Evolutionary conservation across 2,888 invertebrate genomes (phyloP).

Genomic region (Microctonus hyperodae): DNA sequence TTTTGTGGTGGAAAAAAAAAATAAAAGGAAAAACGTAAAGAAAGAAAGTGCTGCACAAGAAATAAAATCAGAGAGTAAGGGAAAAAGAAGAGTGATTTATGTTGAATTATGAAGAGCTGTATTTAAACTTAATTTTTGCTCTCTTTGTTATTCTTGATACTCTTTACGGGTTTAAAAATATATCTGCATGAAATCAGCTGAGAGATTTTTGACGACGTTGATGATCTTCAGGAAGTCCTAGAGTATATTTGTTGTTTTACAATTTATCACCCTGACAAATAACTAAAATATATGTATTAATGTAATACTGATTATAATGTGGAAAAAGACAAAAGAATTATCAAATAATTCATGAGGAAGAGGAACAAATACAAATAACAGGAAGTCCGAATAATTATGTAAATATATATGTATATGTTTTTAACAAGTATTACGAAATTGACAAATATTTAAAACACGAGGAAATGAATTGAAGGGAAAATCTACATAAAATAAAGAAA

Average conservation of each 20-base stretch:
- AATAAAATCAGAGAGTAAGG: slow-evolving; percentile 14
- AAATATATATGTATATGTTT: slow-evolving; percentile 21
- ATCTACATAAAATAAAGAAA: not conserved
- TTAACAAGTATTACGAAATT: not conserved
- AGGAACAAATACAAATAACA: slow-evolving; percentile 4
- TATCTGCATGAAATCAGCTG: not conserved
- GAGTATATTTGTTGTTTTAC: not conserved
- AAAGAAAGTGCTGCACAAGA: not conserved
- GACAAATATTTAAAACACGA: not conserved
- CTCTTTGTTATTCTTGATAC: not conserved
- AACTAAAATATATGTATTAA: not conserved
- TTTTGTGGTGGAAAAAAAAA: slow-evolving; percentile 21
- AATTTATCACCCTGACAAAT: not conserved
- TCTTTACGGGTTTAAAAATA: not conserved
- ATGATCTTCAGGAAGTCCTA: not conserved
- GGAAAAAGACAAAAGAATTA: slow-evolving; percentile 1
- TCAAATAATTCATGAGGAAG: slow-evolving; percentile 8
- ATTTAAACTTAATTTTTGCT: not conserved
- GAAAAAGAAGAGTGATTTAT: not conserved
- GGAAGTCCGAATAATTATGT: slow-evolving; percentile 28
- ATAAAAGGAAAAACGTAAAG: slow-evolving; percentile 17
- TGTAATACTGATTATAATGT: no score
- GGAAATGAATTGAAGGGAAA: not conserved
- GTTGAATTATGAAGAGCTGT: slow-evolving; percentile 2
- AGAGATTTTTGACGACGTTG: no score